Percentiles rank a stretch among this genome's conserved stretches.
phyloP scores from a whole-genome alignment of 2,113 vertebrate species.

The human (Homo sapiens) region GRCh38 chr6:150952001-150952500 shows the following conservation, averaged over 20 bases:
- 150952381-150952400: background rate
- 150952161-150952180: background rate
- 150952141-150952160: conserved; percentile 11
- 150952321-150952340: background rate
- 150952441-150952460: background rate
- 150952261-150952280: background rate
- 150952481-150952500: background rate
- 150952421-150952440: fast-evolving
- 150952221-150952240: background rate
- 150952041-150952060: background rate
- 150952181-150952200: background rate
- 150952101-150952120: background rate
- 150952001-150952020: background rate
- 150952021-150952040: background rate
- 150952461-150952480: background rate
- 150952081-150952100: background rate
- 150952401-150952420: background rate
- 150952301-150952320: background rate
- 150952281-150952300: background rate
- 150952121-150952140: background rate
- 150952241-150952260: background rate
- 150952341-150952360: background rate
- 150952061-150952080: background rate
- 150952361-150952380: background rate
- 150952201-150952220: background rate